Base-by-base conservation (phyloP, 2,888 invertebrate species). In the Tupiocoris notatus region DNA sequence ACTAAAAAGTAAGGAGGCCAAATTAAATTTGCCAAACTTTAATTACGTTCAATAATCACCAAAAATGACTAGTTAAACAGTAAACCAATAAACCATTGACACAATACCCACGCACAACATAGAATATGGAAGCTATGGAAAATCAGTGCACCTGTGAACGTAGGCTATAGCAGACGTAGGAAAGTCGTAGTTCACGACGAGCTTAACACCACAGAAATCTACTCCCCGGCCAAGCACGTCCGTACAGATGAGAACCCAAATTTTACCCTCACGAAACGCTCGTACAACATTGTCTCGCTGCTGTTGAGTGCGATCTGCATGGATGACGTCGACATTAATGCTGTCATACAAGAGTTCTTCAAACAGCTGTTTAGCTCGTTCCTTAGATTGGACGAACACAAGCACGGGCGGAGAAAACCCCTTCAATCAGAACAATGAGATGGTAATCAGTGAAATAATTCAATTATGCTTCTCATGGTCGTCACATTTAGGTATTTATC, bases 171-270 rank as follows among this genome's bases (percentile, higher is more conserved):
- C 90, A 0, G 92, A 91, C 0, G 92, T 91, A 18, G 98, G 98
- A 84, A 98, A 95, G 86, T 99, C 98, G 83, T 96, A 99, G 86
- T 99, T 99, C 80, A 99, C 88, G 25, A 99, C 97, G 24, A 98
- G 87, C 86, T 95, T 96, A 64, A 99, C 95, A 0, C 96, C 96
- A 82, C 94, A 94, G 84, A 98, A 96, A 86, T 98, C 98, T 79
- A 98, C 93, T 79, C 98, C 98, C 80, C 98, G 90, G 0, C 95
- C 94, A 93, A 98, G 92, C 80, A 99, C 87, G 85, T 98, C 98
- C 0, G 98, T 98, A 85, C 97, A 98, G 80, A 99, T 93, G 74
- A 99, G 86, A 73, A 98, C 92, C 96, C 96, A 98, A 81, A 96
- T 92, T 84, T 92, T 91, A 0, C 98, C 97, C 83, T 92, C 90